Evolutionary conservation across 2,888 invertebrate genomes (phyloP), one percentile per base, ranked within the genome.

Genomic region (Agrochola macilenta): DNA sequence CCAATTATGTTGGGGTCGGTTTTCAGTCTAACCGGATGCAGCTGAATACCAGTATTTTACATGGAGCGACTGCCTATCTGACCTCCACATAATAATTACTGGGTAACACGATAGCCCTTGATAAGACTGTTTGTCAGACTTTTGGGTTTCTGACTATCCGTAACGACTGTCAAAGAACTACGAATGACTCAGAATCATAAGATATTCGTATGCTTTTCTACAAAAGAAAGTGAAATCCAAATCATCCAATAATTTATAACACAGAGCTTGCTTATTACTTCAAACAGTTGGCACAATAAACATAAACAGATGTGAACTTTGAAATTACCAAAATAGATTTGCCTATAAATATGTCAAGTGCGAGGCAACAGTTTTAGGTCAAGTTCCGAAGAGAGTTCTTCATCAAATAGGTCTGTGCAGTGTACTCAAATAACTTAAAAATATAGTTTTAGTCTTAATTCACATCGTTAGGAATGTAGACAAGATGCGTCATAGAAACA

Each of bases 311-410:
- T 52, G 46, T 84, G 73, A 73, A 74, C 58, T 46, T 65, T 66
- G 72, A 54, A 60, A 35, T 79, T 0, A 63, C 66, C 20, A 54
- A 82, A 85, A 84, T 83, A 85, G 73, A 66, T 61, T 58, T 49
- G 54, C 74, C 66, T 35, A 69, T 49, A 69, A 58, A 58, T 46
- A 76, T 71, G 70, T 82, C 74, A 85, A 85, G 76, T 74, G 76
- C 76, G 72, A 76, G 63, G 61, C 63, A 52, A 61, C 20, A 30
- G 11, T 70, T 60, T 73, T 75, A 65, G 78, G 68, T 76, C 74
- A 82, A 74, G 73, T 49, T 80, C 30, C 30, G 26, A 35, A 63
- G 57, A 72, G 20, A 23, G 43, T 43, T 57, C 65, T 77, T 65
- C 8, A 66, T 74, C 52, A 54, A n/a, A 57, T 60, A 54, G 1